phyloP scores from a whole-genome alignment of 2,888 invertebrate genomes.

The Drosophila yooni region DNA sequence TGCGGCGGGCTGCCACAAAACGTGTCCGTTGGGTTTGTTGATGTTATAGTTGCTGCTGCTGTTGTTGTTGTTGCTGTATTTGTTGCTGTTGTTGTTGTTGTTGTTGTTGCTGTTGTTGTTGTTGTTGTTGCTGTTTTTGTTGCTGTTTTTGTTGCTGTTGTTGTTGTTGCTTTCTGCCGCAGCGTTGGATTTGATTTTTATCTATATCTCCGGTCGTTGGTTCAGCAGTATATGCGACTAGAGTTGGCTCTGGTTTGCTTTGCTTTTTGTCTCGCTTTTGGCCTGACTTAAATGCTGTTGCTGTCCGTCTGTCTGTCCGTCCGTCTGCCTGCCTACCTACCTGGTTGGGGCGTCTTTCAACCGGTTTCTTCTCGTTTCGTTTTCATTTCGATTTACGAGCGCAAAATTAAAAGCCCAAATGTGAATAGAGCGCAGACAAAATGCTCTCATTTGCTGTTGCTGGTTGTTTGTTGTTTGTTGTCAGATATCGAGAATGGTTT shows the following conservation, averaged over 20 bases:
- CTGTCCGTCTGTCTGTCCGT: conserved; percentile 30
- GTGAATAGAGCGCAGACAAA: conserved; percentile 61
- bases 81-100: too few relatives aligned
- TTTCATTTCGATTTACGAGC: conserved; percentile 81
- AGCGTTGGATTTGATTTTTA: conserved; percentile 75
- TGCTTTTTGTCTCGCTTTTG: conserved; percentile 34
- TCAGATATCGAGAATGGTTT: conserved; percentile 59
- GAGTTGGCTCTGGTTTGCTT: conserved; percentile 50
- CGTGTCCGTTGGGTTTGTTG: conserved; percentile 67
- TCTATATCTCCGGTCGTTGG: conserved; percentile 74
- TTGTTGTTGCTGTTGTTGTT: conserved; percentile 40
- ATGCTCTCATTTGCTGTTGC: conserved; percentile 57
- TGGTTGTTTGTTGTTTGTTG: conserved; percentile 16
- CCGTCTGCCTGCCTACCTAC: conserved; percentile 17
- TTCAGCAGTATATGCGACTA: conserved; percentile 57
- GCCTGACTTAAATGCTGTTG: conserved; percentile 52
- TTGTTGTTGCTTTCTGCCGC: conserved; percentile 58
- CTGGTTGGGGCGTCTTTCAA: conserved; percentile 59
- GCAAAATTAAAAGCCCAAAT: conserved; percentile 72
- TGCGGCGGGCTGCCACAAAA: conserved; percentile 73
- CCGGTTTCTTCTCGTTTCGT: conserved; percentile 71
- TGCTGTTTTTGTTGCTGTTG: too few relatives aligned
- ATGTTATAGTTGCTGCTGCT: conserved; percentile 26
- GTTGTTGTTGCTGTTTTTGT: too few relatives aligned
- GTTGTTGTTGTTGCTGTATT: conserved; percentile 36